Base-by-base conservation (phyloP, 1,140 invertebrate genomes). In the Drosophila asahinai region DNA sequence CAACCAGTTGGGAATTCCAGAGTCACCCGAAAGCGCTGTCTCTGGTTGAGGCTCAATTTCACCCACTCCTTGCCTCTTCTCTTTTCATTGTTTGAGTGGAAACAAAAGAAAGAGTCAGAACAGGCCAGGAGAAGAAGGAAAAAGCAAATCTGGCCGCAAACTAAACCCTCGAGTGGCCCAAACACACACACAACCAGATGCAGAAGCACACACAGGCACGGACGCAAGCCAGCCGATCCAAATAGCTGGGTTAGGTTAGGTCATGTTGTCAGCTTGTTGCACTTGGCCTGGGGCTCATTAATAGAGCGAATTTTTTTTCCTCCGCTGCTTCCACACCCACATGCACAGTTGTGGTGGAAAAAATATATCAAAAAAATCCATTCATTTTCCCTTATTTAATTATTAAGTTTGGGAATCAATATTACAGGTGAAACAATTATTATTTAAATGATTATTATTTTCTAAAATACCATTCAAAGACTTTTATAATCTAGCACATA, bases 251-350 rank as follows among this genome's bases (percentile, higher is more conserved):
- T 78, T 78, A 79, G 77, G 84, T 72, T 77, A 77, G 81, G 84
- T 87, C 84, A 87, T 89, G 81, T 84, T 84, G 86, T 78, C 84
- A 79, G 84, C 84, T 89, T 90, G 86, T 91, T 91, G 89, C 89
- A 91, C 89, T 91, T 91, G 89, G 89, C 89, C 89, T 72, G 70
- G 71, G 81, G 76, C 84, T 86, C 89, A 91, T 91, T 91, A 91
- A 91, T 91, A 75, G 77, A 75, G 74, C 86, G 87, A 91, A 91
- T 90, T 86, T 86, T 86, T 89, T 82, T 84, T 78, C 40, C 57
- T 68, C 45, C 47, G 43, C 55, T 49, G 61, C 25, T 61, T 49
- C 72, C 79, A 33, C 66, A 68, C 73, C 67, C 63, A 48, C 45
- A 54, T 17, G 47, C 60, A 71, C 22, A 47, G 22, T 15, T 25